These are phyloP conservation scores for Allolobophora icterica DNA, from an alignment of 2,888 invertebrate genomes.

Conservation along the genomic window DNA sequence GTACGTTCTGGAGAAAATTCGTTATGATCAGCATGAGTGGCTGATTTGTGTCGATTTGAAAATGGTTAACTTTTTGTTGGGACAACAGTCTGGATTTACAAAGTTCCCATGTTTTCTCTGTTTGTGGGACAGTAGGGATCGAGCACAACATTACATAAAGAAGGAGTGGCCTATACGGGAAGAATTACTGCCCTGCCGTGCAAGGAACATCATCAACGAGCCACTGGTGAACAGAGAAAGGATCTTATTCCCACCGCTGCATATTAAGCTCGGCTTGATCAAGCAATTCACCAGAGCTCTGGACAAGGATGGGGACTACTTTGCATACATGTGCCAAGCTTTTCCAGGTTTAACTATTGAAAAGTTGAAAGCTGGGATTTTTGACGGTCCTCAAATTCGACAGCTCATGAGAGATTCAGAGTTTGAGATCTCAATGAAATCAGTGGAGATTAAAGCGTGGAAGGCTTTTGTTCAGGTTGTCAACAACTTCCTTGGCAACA, in stretches of 20 bases:
- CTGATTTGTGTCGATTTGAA: slow-evolving; percentile 12
- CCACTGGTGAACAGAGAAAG: slow-evolving; percentile 19
- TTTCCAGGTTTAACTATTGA: background rate
- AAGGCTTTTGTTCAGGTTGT: background rate
- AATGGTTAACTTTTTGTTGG: background rate
- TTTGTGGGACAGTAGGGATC: background rate
- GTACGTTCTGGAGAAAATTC: slow-evolving; percentile 11
- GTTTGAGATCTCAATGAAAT: background rate
- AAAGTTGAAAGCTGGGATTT: slow-evolving; percentile 20
- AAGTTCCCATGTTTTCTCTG: slow-evolving; percentile 3
- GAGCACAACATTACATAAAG: slow-evolving; percentile 23
- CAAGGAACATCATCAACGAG: background rate
- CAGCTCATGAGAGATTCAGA: background rate
- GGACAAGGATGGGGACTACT: background rate
- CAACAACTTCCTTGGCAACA: slow-evolving; percentile 20
- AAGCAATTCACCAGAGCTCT: background rate
- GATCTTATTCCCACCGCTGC: slow-evolving; percentile 30
- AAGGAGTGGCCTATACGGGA: slow-evolving; percentile 3
- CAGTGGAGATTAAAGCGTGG: background rate
- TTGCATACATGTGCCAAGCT: background rate
- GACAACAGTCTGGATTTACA: slow-evolving; percentile 14
- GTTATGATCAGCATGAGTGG: slow-evolving; percentile 1
- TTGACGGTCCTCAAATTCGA: slow-evolving; percentile 7
- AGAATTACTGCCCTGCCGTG: background rate
- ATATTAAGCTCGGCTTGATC: slow-evolving; percentile 29